These are phyloP conservation scores for Bilobella aurantiaca DNA, from an alignment of 1,140 invertebrate genomes.

Conservation along the genomic window DNA sequence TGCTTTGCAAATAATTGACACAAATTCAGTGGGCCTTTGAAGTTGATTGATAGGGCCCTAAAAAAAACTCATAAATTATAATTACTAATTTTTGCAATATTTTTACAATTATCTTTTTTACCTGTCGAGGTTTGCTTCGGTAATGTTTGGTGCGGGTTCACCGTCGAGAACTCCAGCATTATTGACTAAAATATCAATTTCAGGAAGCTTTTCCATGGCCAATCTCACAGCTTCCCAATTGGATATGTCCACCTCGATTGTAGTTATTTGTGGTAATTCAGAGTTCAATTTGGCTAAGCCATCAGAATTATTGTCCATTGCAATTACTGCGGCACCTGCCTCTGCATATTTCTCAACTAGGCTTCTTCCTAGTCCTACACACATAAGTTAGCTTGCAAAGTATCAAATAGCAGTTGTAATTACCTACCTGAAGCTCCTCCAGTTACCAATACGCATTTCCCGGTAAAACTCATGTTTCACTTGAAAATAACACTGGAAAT, in stretches of 20 bases:
- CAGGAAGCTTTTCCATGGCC: constrained; percentile 45
- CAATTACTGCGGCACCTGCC: constrained; percentile 58
- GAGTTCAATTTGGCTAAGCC: constrained; percentile 53
- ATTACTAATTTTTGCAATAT: neutral
- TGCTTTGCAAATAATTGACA: constrained; percentile 62
- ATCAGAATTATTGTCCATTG: constrained; percentile 54
- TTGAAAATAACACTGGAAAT: no score
- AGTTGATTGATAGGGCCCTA: constrained; percentile 66
- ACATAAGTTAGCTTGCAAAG: neutral
- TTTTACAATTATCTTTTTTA: constrained; percentile 43
- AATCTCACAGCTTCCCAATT: constrained; percentile 63
- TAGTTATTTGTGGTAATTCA: constrained; percentile 51
- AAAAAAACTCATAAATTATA: constrained; percentile 37
- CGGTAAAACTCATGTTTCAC: neutral
- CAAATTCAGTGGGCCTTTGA: constrained; percentile 71
- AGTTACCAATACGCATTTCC: constrained; percentile 11
- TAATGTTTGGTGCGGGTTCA: constrained; percentile 53
- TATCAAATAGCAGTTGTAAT: neutral
- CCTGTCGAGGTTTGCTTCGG: constrained; percentile 54
- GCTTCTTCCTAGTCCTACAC: constrained; percentile 59
- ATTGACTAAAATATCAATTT: constrained; percentile 67
- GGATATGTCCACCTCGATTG: constrained; percentile 55
- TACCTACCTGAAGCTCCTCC: constrained; percentile 12
- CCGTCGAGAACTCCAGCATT: constrained; percentile 60
- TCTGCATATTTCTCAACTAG: constrained; percentile 53